Base-by-base conservation (phyloP, 2,888 invertebrate genomes). In the Spatulosminthurus flaviceps region DNA sequence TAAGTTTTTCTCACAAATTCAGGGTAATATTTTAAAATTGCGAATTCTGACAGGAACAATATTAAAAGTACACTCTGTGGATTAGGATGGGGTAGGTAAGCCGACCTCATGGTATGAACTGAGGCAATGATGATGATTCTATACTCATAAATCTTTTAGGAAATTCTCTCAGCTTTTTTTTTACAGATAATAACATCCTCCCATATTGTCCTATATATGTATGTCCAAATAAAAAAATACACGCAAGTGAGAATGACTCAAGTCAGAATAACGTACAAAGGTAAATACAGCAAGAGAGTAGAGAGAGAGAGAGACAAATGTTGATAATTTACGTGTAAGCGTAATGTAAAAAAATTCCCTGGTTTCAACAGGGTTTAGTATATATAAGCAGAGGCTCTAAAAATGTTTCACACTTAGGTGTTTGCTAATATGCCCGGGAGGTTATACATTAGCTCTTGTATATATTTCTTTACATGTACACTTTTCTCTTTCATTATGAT, bases 341-440 rank as follows among this genome's bases (percentile, higher is more conserved):
- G 71, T 22, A 42, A 78, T 71, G 43, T 76, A 22, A 43, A 69
- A 34, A 67, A 70, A n/a, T 24, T 67, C 41, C 28, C n/a, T 28
- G 70, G n/a, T 42, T 26, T 43, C 13, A 29, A 60, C 19, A 66
- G 66, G 29, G 73, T 72, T 29, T 41, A 42, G 29, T n/a, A 66
- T 61, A 22, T 69, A 71, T 66, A 72, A 64, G 67, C 70, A 80
- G 78, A 81, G 81, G 79, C 81, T 82, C 81, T 80, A 80, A 83
- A 82, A 83, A 82, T 83, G 81, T 83, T 83, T 83, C 81, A 82
- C 83, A 83, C 83, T 61, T 82, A 82, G 78, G 83, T 83, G 83
- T 80, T 80, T 82, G 81, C 81, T 81, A 83, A 83, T 81, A 81
- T 78, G 78, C 78, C 78, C 72, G 61, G 78, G 78, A 78, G 78